These are phyloP conservation scores for Hydrolagus colliei DNA, from an alignment of 2,797 vertebrate genomes.

Conservation along the genomic window DNA sequence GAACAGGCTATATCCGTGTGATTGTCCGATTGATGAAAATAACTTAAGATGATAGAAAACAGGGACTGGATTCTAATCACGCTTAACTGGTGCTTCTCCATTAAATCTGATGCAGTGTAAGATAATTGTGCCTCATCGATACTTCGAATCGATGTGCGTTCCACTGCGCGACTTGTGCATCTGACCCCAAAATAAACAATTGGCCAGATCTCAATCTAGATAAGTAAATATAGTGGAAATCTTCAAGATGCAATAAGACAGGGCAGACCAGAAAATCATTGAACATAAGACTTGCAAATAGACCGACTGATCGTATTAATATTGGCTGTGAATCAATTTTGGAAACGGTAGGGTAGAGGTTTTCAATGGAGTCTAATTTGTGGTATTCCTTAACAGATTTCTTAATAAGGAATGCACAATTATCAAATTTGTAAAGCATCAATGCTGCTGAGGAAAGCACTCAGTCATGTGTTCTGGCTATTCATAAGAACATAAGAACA, in stretches of 20 bases:
- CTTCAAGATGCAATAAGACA: neutral
- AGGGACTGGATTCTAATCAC: conserved; percentile 1
- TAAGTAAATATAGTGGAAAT: neutral
- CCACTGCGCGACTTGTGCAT: neutral
- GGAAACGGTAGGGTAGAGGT: too few species aligned
- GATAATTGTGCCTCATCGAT: conserved; percentile 17
- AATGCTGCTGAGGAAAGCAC: too few species aligned
- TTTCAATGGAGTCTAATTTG: too few species aligned
- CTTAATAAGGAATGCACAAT: too few species aligned
- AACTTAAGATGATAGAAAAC: neutral
- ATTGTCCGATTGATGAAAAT: conserved; percentile 7
- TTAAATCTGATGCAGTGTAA: neutral
- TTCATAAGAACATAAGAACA: too few species aligned
- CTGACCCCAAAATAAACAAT: neutral
- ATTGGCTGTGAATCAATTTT: neutral
- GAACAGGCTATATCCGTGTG: neutral
- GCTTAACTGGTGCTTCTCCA: neutral
- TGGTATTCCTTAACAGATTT: too few species aligned
- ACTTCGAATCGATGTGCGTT: neutral
- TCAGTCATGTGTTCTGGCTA: too few species aligned
- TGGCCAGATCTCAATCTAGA: neutral
- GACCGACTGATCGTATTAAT: neutral
- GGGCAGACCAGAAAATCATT: neutral
- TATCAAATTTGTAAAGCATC: too few species aligned
- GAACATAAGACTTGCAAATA: neutral